Conservation (phyloP, 2,113 vertebrate genomes). For the Platichthys flesus region DNA sequence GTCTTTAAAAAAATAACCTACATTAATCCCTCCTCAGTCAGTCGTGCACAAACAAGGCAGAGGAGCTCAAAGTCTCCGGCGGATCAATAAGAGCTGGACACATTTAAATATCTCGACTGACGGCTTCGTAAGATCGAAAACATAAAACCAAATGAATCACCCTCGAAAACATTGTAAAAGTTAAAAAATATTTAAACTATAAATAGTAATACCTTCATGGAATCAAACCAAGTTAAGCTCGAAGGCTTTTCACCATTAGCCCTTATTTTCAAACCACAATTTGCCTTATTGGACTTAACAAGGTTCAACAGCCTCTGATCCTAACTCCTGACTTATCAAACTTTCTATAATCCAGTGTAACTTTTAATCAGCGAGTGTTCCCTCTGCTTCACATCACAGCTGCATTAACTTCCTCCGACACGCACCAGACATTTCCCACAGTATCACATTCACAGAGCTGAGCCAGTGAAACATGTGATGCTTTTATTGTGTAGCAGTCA, state of each 20-base stretch:
- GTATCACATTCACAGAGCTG: neutral
- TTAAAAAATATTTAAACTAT: slow-evolving; percentile 1
- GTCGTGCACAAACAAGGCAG: slow-evolving; percentile 53
- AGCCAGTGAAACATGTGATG: neutral
- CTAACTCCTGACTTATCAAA: too few species aligned
- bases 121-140: neutral
- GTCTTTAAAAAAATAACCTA: slow-evolving; percentile 29
- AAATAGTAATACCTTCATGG: too few species aligned
- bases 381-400: too few species aligned
- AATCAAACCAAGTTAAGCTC: too few species aligned
- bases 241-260: too few species aligned
- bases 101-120: neutral
- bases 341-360: too few species aligned
- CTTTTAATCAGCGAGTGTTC: too few species aligned
- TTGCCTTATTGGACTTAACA: too few species aligned
- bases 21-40: slow-evolving; percentile 44
- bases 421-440: neutral
- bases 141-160: too few species aligned
- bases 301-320: too few species aligned
- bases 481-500: neutral
- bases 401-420: neutral
- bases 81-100: slow-evolving; percentile 61
- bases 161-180: too few species aligned
- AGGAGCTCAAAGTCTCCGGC: slow-evolving; percentile 52
- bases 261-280: too few species aligned